phyloP scores from a whole-genome alignment of 2,888 invertebrate species.

The Notodonta dromedarius region DNA sequence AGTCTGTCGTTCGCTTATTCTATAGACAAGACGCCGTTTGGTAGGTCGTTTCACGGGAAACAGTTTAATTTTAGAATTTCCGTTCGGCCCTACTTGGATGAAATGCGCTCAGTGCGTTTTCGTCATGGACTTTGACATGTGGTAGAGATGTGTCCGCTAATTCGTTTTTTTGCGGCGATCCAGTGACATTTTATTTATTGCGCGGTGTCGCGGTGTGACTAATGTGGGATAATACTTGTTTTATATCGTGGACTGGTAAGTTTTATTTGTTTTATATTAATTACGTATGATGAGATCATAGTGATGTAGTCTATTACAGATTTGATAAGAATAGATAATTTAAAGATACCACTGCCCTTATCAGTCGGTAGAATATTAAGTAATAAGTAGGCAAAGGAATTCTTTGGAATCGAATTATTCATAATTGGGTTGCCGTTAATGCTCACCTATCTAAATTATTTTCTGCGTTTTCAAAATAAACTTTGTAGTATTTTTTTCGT shows the following conservation, averaged over 20 bases:
- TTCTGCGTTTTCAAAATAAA: no score
- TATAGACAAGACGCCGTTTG: constrained; percentile 69
- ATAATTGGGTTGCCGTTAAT: no score
- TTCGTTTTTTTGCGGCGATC: constrained; percentile 34
- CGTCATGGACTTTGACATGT: constrained; percentile 59
- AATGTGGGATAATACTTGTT: constrained; percentile 32
- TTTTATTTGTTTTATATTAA: constrained; percentile 19
- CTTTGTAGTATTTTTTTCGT: no score
- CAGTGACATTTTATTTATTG: constrained; percentile 39
- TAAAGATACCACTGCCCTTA: no score
- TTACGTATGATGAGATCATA: neutral
- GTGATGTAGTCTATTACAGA: no score
- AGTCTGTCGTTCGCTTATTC: constrained; percentile 62
- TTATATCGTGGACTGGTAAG: constrained; percentile 34
- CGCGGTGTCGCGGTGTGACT: constrained; percentile 22
- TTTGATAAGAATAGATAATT: neutral
- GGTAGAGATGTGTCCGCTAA: constrained; percentile 41
- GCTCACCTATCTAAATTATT: no score
- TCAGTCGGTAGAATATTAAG: no score
- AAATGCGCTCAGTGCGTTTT: constrained; percentile 74
- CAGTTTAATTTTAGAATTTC: constrained; percentile 81
- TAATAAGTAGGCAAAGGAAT: no score
- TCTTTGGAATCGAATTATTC: no score
- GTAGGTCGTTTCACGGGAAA: constrained; percentile 76
- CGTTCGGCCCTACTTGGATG: constrained; percentile 75